Conservation (phyloP, 2,888 invertebrate genomes). For the Apamea epomidion region DNA sequence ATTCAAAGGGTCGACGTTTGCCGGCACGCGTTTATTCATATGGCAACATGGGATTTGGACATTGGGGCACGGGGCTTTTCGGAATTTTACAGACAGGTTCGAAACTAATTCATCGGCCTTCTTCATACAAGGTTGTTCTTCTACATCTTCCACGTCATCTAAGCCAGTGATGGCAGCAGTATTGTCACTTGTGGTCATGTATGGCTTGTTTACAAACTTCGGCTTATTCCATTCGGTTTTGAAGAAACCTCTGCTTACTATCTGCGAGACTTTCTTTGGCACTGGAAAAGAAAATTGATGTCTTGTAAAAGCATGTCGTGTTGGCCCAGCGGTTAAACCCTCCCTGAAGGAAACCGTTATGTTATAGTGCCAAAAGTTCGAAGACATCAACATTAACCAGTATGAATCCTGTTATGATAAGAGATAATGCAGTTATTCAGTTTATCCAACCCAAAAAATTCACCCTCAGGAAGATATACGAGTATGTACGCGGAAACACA, state of each 20-base stretch:
- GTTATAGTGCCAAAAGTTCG: not conserved
- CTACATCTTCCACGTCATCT: not conserved
- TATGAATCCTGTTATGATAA: too few relatives aligned
- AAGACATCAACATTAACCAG: too few relatives aligned
- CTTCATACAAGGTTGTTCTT: not conserved
- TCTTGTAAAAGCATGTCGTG: not conserved
- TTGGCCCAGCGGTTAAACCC: not conserved
- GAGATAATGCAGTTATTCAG: too few relatives aligned
- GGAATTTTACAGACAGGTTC: not conserved
- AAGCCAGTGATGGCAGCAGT: not conserved
- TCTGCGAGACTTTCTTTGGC: constrained; percentile 54
- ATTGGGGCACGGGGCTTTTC: not conserved
- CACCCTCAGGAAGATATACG: too few relatives aligned
- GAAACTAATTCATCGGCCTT: not conserved
- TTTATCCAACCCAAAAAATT: too few relatives aligned
- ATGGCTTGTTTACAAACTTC: constrained; percentile 56
- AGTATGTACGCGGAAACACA: too few relatives aligned
- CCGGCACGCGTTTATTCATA: not conserved
- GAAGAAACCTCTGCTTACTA: constrained; percentile 55
- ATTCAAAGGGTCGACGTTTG: constrained; percentile 40
- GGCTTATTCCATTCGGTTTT: constrained; percentile 66
- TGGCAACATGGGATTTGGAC: not conserved
- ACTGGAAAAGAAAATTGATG: constrained; percentile 51
- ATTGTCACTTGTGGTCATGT: constrained; percentile 20
- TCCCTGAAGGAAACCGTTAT: not conserved